Conservation (phyloP, 2,113 vertebrate species). For the Microtus oregoni region DNA sequence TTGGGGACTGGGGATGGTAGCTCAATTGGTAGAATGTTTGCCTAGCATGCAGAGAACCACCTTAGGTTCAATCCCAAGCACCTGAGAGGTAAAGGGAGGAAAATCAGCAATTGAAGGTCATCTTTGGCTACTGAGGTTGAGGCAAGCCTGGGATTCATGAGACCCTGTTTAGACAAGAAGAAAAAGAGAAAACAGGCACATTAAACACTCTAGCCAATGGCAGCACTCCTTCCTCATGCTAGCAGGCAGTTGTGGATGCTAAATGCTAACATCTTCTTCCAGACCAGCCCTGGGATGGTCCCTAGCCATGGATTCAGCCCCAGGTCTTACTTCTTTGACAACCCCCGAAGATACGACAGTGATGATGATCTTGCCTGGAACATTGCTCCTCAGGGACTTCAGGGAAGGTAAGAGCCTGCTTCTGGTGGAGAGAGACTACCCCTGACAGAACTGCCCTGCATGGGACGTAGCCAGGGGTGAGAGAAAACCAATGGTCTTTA, state of each 20-base stretch:
- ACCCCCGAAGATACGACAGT: slow-evolving; percentile 97
- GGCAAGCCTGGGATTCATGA: not conserved
- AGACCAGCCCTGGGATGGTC: slow-evolving; percentile 91
- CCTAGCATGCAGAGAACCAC: not conserved
- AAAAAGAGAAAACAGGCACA: not conserved
- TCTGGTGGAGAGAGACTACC: no score
- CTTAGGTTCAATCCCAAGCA: not conserved
- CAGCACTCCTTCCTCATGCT: not conserved
- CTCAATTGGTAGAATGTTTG: not conserved
- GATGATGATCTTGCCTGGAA: slow-evolving; percentile 97
- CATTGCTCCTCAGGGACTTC: slow-evolving; percentile 92
- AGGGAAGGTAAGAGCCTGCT: slow-evolving; percentile 90
- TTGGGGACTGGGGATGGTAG: not conserved
- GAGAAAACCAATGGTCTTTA: not conserved
- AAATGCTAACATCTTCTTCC: not conserved
- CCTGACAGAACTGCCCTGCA: not conserved
- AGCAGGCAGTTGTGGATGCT: not conserved
- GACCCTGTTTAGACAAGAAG: not conserved
- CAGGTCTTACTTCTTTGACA: slow-evolving; percentile 97
- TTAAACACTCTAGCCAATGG: not conserved
- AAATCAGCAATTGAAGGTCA: not conserved
- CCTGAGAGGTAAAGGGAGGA: not conserved
- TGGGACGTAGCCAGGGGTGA: not conserved
- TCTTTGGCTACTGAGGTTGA: not conserved
- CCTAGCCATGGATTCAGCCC: slow-evolving; percentile 94